These are phyloP conservation scores for Amorpha juglandis DNA, from an alignment of 2,888 invertebrate genomes.

Conservation along the genomic window DNA sequence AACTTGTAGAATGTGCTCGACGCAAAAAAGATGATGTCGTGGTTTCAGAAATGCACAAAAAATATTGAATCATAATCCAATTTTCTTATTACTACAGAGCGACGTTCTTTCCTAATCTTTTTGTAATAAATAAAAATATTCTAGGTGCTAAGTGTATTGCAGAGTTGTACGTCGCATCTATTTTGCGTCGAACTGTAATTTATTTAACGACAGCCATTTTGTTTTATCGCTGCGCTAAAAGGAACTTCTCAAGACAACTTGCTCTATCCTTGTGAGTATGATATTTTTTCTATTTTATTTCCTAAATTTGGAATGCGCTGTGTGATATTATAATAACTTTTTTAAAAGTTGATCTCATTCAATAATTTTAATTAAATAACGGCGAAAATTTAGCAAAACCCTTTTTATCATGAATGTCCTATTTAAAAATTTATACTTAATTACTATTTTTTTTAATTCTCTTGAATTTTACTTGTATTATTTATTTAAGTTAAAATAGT, in stretches of 20 bases:
- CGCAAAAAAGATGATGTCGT: slow-evolving; percentile 22
- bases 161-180: slow-evolving; percentile 7
- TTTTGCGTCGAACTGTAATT: slow-evolving; percentile 29
- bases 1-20: slow-evolving; percentile 29
- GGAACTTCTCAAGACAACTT: slow-evolving; percentile 87
- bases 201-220: slow-evolving; percentile 43
- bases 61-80: not conserved
- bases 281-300: slow-evolving; percentile 37
- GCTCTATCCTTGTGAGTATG: slow-evolving; percentile 86
- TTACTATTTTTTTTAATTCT: too few relatives aligned
- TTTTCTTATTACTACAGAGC: too few relatives aligned
- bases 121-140: not conserved
- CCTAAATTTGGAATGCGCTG: slow-evolving; percentile 37
- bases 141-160: slow-evolving; percentile 17
- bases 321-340: not conserved
- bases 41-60: slow-evolving; percentile 1
- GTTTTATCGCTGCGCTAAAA: slow-evolving; percentile 69
- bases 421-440: too few relatives aligned
- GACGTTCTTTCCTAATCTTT: not conserved
- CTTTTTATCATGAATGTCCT: too few relatives aligned
- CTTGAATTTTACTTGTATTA: too few relatives aligned
- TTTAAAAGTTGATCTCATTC: not conserved
- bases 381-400: too few relatives aligned
- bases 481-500: too few relatives aligned
- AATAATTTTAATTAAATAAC: too few relatives aligned